These are phyloP conservation scores for Gymnocypris eckloni DNA, from an alignment of 2,797 vertebrate genomes.

Conservation along the genomic window DNA sequence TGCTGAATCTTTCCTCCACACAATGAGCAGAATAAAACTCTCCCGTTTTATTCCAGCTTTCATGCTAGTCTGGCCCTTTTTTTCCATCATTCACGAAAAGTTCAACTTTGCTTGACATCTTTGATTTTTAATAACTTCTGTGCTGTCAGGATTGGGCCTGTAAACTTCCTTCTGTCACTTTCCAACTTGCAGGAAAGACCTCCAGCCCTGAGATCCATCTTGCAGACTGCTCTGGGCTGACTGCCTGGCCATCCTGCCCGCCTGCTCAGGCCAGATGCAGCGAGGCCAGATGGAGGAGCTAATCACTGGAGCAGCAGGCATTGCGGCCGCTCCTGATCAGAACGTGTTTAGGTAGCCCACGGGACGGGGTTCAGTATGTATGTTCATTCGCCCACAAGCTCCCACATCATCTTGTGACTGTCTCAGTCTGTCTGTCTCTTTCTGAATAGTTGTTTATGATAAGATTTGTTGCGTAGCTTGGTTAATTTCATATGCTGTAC, in stretches of 20 bases:
- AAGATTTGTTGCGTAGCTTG: not conserved
- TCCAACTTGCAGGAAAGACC: constrained; percentile 66
- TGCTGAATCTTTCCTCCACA: not conserved
- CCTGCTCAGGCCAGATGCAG: constrained; percentile 74
- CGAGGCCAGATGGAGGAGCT: constrained; percentile 77
- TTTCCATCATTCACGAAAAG: constrained; percentile 23
- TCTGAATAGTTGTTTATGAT: constrained; percentile 37
- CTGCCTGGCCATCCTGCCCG: constrained; percentile 63
- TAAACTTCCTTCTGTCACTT: constrained; percentile 55
- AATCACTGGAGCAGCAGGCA: constrained; percentile 79
- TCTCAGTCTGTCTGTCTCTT: constrained; percentile 22
- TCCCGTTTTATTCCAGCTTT: not conserved
- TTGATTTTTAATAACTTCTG: constrained; percentile 52
- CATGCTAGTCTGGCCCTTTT: not conserved
- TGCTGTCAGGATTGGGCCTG: constrained; percentile 52
- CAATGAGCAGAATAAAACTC: not conserved
- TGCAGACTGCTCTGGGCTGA: constrained; percentile 66
- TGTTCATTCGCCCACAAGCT: constrained; percentile 20
- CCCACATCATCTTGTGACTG: constrained; percentile 27
- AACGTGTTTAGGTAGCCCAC: constrained; percentile 62
- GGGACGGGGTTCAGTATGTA: constrained; percentile 53
- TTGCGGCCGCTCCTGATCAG: constrained; percentile 41
- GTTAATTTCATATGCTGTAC: not conserved
- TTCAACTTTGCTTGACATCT: constrained; percentile 52
- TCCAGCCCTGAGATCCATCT: constrained; percentile 67